Conservation (phyloP, 2,113 vertebrate species). For the Rhinolophus ferrumequinum region DNA sequence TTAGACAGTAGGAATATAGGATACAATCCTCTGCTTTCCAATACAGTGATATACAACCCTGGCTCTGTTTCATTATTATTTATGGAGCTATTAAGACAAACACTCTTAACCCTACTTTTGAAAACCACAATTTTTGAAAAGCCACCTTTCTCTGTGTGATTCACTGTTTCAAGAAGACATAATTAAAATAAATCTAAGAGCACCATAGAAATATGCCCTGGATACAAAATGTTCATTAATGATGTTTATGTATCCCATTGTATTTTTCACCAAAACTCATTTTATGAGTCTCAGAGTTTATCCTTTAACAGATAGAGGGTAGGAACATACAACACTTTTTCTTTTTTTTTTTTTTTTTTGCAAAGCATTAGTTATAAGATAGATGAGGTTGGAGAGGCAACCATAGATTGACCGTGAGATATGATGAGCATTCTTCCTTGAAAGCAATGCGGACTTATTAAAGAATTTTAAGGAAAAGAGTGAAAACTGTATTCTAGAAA, state of each 20-base stretch:
- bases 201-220: background rate
- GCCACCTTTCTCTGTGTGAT: background rate
- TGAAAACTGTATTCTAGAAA: background rate
- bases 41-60: background rate
- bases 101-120: background rate
- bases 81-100: background rate
- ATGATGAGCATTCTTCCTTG: background rate
- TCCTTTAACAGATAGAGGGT: background rate
- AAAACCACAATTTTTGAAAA: background rate
- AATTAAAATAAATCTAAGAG: background rate
- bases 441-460: background rate
- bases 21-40: background rate
- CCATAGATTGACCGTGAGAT: background rate
- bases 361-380: background rate
- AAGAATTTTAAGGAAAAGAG: background rate
- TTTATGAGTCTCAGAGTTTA: background rate
- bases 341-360: background rate
- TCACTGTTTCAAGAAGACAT: background rate
- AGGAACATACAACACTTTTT: background rate
- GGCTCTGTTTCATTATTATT: background rate
- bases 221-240: background rate
- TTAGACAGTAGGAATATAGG: background rate
- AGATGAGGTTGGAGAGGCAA: background rate
- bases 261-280: background rate
- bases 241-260: rapidly evolving